Evolutionary conservation across 2,797 vertebrate species (phyloP), one percentile per base, ranked within the genome.

Genomic region (Cynopterus sphinx): DNA sequence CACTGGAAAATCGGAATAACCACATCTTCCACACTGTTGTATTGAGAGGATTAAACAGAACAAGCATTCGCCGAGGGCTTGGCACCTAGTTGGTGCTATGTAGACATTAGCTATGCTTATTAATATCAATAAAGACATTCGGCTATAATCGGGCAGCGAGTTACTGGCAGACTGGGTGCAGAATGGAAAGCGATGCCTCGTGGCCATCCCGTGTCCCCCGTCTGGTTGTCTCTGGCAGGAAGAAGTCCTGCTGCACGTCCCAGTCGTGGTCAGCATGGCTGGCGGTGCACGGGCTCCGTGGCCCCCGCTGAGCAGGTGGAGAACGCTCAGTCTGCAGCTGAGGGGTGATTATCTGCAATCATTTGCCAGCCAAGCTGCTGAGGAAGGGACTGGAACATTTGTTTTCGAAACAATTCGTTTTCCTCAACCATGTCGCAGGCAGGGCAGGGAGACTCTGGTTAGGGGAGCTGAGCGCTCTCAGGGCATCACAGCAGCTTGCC

Each of bases 281-380:
- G 79, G 71, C 63, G 28, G 22, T 1, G 21, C 65, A 49, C 61
- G 67, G 74, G 71, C 95, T 81, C 92, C 67, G 36, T 39, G 79
- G 85, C 70, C 31, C 31, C 4, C 0, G 36, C 82, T 11, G 8
- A 78, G 90, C 49, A 43, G 28, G 43, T 24, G 31, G 22, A 26
- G 33, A 21, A 9, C 0, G 3, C 49, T 91, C 89, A 2, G 13
- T 59, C 77, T 87, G 55, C 90, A 95, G 93, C 96, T 92, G 41
- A 1, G 1, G 46, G 55, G 7, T 0, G 17, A 91, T 91, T 83
- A 79, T 90, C 46, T n/a, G 46, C 88, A 85, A 90, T 85, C 85
- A 81, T 73, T 68, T 83, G 96, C 94, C 67, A 86, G 51, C 73
- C n/a, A 61, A 96, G 91, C 82, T 84, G 91, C 96, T 96, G 94